Evolutionary conservation across 2,797 vertebrate species (phyloP).

Genomic region (Sebastes matsubarae): DNA sequence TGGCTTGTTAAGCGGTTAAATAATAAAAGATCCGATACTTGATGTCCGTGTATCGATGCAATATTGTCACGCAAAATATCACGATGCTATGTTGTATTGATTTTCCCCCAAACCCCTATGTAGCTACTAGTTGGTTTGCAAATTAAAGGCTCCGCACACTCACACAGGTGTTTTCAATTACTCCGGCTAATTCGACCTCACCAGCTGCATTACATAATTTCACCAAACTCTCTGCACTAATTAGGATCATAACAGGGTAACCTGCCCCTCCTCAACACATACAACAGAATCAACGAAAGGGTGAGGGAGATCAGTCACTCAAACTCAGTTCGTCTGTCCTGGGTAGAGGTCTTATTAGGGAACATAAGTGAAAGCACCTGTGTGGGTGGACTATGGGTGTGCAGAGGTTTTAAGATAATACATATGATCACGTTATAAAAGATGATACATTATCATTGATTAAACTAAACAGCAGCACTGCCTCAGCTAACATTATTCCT

Average conservation of each 20-base stretch:
- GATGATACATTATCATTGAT: neutral
- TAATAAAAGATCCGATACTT: too few relatives aligned
- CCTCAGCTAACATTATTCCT: neutral
- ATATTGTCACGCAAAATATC: too few relatives aligned
- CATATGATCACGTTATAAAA: neutral
- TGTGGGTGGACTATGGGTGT: neutral
- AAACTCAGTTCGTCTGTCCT: neutral
- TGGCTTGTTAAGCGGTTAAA: too few relatives aligned
- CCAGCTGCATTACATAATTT: neutral
- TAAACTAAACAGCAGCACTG: neutral
- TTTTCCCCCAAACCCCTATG: too few relatives aligned
- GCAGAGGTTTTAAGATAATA: neutral
- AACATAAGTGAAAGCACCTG: neutral
- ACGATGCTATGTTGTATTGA: too few relatives aligned
- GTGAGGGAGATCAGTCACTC: neutral
- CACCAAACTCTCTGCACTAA: neutral
- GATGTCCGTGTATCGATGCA: too few relatives aligned
- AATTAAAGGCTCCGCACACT: neutral
- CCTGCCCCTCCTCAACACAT: neutral
- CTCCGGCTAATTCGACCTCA: neutral
- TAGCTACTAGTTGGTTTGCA: neutral
- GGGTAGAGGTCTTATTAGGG: neutral
- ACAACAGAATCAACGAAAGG: neutral
- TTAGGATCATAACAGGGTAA: neutral
- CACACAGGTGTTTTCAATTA: conserved; percentile 18